Conservation (phyloP, 2,888 invertebrate genomes). For the Trissolcus japonicus region DNA sequence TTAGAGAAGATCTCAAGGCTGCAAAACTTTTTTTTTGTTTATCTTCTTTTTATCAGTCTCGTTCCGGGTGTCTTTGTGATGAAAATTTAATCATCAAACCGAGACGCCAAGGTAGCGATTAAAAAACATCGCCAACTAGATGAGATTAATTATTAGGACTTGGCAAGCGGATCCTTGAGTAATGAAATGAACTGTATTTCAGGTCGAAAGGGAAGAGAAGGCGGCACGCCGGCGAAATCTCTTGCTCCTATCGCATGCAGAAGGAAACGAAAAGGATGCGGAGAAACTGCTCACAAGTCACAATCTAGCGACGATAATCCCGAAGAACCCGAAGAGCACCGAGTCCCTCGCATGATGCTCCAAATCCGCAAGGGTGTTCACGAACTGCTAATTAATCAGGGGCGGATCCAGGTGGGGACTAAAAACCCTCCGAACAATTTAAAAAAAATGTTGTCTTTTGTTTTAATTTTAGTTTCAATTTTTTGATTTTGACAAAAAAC, state of each 20-base stretch:
- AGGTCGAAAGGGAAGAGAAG: slow-evolving; percentile 74
- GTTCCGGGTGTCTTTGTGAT: not conserved
- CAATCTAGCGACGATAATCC: slow-evolving; percentile 65
- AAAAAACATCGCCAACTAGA: no score
- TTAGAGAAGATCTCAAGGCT: not conserved
- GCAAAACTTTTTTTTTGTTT: no score
- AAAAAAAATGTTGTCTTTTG: no score
- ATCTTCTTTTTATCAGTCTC: not conserved
- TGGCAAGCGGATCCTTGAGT: not conserved
- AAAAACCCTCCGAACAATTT: no score
- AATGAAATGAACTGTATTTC: slow-evolving; percentile 32
- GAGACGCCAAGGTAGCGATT: no score
- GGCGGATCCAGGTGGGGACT: not conserved
- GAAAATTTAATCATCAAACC: no score
- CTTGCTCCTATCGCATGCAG: slow-evolving; percentile 62
- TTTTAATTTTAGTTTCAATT: no score
- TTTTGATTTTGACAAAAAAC: no score
- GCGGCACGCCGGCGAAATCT: slow-evolving; percentile 71
- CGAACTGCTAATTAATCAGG: slow-evolving; percentile 24
- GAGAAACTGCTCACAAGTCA: slow-evolving; percentile 68
- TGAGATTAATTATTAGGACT: not conserved
- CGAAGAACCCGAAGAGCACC: slow-evolving; percentile 65
- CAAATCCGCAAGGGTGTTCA: slow-evolving; percentile 2
- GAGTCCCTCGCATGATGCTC: slow-evolving; percentile 65
- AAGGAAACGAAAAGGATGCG: slow-evolving; percentile 66